Percentiles rank a stretch among this genome's conserved stretches.
phyloP scores from a whole-genome alignment of 2,797 vertebrate genomes.

The Corythornis leucogaster region DNA sequence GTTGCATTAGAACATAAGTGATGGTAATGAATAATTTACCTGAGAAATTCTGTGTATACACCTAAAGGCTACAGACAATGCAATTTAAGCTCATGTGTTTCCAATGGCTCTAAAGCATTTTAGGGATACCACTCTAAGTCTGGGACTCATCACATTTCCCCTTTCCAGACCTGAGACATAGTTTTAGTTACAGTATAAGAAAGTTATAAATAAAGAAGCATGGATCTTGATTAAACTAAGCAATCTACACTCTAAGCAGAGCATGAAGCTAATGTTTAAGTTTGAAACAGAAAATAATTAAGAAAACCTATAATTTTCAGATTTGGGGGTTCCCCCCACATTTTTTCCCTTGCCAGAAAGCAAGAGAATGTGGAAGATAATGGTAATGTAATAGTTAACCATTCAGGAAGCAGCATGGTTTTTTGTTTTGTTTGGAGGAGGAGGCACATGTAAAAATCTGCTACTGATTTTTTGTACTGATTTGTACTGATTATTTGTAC shows the following conservation, averaged over 20 bases:
- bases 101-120: conserved; percentile 6
- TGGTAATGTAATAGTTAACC: neutral
- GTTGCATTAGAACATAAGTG: neutral
- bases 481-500: too few species aligned
- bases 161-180: conserved; percentile 20
- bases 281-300: neutral
- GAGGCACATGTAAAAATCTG: neutral
- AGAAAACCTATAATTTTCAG: neutral
- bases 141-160: conserved; percentile 30
- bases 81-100: conserved; percentile 50
- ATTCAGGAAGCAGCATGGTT: neutral
- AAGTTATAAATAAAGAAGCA: conserved; percentile 40
- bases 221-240: conserved; percentile 30
- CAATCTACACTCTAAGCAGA: neutral
- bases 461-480: neutral
- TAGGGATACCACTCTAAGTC: conserved; percentile 18
- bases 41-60: conserved; percentile 30
- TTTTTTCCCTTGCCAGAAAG: neutral
- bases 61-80: conserved; percentile 26
- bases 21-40: neutral
- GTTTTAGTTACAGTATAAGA: conserved; percentile 51
- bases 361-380: neutral
- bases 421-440: neutral
- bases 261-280: neutral
- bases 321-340: too few species aligned